Evolutionary conservation across 2,888 invertebrate genomes (phyloP).

Genomic region (Eudemis profundana): DNA sequence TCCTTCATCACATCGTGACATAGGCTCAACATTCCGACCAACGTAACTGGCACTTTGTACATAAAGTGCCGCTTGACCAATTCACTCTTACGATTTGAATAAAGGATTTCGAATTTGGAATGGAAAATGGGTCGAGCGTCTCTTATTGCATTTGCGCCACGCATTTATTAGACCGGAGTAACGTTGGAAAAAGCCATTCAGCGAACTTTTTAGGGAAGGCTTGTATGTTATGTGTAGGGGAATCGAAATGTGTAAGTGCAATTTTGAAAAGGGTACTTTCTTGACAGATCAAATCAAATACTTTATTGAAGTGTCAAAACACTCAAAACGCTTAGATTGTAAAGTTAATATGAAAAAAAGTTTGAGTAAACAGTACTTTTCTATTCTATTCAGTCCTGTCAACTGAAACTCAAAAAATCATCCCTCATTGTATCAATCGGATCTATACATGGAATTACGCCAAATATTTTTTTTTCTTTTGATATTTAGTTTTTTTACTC

Average conservation of each 20-base stretch:
- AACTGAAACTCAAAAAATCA: no score
- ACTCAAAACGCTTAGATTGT: no score
- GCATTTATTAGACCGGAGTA: constrained; percentile 26
- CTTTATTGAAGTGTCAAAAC: no score
- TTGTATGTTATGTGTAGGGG: neutral
- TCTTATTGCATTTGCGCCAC: constrained; percentile 30
- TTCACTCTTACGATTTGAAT: constrained; percentile 26
- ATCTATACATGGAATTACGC: no score
- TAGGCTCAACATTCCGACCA: constrained; percentile 4
- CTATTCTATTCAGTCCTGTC: no score
- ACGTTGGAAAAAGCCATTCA: constrained; percentile 25
- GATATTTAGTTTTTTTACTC: no score
- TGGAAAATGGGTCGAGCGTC: constrained; percentile 28
- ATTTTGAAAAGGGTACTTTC: no score
- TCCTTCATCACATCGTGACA: neutral
- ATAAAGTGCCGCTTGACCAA: constrained; percentile 30
- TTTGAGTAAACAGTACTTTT: no score
- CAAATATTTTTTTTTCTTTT: no score
- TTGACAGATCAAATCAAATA: no score
- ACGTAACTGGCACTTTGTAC: constrained; percentile 12
- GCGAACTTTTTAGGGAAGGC: constrained; percentile 16
- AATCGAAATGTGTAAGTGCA: neutral
- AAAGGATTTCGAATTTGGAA: constrained; percentile 35
- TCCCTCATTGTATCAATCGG: no score
- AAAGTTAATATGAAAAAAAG: no score